phyloP scores from a whole-genome alignment of 2,797 vertebrate species.

The Ceyx erithaca region DNA sequence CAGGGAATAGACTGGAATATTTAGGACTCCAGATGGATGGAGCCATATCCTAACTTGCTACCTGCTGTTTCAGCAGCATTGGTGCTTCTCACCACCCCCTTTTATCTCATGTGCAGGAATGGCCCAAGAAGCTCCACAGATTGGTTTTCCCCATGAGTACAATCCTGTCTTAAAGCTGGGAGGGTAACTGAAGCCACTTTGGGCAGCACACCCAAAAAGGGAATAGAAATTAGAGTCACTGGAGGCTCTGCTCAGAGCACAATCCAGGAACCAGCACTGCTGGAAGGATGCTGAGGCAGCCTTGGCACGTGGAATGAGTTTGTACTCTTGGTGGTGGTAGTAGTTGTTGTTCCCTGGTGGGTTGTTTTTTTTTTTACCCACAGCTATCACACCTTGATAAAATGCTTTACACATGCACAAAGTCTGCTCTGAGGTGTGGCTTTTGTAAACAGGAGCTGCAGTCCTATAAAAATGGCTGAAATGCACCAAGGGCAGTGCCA shows the following conservation, averaged over 20 bases:
- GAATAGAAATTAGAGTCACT: background rate
- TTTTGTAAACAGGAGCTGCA: background rate
- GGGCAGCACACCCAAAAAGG: background rate
- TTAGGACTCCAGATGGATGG: background rate
- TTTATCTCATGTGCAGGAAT: background rate
- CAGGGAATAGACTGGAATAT: background rate
- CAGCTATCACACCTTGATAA: background rate
- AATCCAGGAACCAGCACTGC: background rate
- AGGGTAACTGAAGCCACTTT: background rate
- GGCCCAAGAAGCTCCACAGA: background rate
- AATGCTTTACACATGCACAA: background rate
- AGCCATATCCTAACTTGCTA: background rate
- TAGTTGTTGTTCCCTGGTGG: rapidly evolving
- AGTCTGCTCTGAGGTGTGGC: background rate
- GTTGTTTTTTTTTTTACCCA: background rate
- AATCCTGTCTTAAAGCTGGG: background rate
- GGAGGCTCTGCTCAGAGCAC: background rate
- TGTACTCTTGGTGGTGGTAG: background rate
- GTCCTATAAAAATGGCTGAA: background rate
- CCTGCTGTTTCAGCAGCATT: background rate
- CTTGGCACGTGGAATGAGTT: background rate
- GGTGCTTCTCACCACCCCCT: background rate
- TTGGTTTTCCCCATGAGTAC: background rate
- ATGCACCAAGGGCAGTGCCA: background rate
- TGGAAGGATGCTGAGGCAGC: background rate